phyloP scores from a whole-genome alignment of 2,888 invertebrate genomes.

The Eupithecia pulchellata region DNA sequence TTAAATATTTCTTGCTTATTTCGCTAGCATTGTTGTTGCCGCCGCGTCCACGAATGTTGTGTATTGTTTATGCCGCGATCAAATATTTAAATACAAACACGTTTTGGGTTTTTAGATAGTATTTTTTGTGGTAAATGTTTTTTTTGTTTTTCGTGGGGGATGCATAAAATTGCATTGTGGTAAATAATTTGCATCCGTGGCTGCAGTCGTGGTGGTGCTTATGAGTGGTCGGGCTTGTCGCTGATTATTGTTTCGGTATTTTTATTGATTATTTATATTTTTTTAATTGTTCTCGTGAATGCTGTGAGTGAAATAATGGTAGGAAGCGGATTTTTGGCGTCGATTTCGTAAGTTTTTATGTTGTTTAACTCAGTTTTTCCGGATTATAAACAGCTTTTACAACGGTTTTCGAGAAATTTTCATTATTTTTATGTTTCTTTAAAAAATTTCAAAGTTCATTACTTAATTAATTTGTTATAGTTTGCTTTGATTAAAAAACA shows the following conservation, averaged over 20 bases:
- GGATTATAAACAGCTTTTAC: constrained; percentile 12
- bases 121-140: constrained; percentile 30
- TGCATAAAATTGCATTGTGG: constrained; percentile 73
- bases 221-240: constrained; percentile 78
- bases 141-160: constrained; percentile 53
- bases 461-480: not conserved
- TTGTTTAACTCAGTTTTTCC: constrained; percentile 14
- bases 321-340: constrained; percentile 51
- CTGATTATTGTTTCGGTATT: constrained; percentile 74
- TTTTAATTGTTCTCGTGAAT: constrained; percentile 54
- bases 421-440: constrained; percentile 20
- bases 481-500: constrained; percentile 23
- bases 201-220: constrained; percentile 74
- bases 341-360: constrained; percentile 50
- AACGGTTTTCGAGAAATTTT: constrained; percentile 6
- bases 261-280: constrained; percentile 60
- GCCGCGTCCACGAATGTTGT: constrained; percentile 82
- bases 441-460: not conserved
- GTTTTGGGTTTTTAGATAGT: constrained; percentile 29
- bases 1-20: constrained; percentile 87
- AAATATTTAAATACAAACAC: constrained; percentile 69
- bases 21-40: constrained; percentile 86
- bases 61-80: constrained; percentile 81
- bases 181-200: constrained; percentile 81
- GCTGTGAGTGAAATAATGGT: constrained; percentile 62